Percentiles rank a stretch among this genome's conserved stretches.
Evolutionary conservation across 2,113 vertebrate species (phyloP).

Genomic region (Ptilonorhynchus violaceus): DNA sequence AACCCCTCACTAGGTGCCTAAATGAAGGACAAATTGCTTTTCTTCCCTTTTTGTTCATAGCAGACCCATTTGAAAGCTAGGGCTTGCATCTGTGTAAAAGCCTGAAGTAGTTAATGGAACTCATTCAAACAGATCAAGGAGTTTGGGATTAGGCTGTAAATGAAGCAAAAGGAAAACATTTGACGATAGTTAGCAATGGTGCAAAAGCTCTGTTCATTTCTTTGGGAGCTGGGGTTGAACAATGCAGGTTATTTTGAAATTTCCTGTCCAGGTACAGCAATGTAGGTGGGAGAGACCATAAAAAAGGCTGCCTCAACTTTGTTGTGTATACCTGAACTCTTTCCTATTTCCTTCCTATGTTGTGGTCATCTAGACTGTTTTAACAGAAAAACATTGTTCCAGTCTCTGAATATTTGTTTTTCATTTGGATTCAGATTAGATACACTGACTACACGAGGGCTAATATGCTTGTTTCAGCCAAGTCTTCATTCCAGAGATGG

Average conservation of each 20-base stretch:
- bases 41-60: background rate
- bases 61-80: background rate
- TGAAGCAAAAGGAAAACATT: background rate
- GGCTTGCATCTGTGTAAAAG: background rate
- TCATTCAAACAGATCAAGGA: background rate
- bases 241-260: background rate
- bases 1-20: background rate
- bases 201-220: background rate
- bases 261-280: background rate
- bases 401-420: constrained; percentile 22
- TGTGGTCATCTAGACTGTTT: background rate
- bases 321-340: background rate
- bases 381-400: background rate
- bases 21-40: background rate
- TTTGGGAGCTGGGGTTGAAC: background rate
- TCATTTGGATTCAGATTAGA: constrained; percentile 4
- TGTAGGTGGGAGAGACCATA: background rate
- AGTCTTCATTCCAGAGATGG: constrained; percentile 18
- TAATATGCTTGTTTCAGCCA: background rate
- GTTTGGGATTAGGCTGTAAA: background rate
- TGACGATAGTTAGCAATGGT: background rate
- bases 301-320: background rate
- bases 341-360: background rate
- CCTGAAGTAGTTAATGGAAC: background rate
- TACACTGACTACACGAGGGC: background rate